Conservation (phyloP, 2,797 vertebrate genomes). For the Anguilla obscura region DNA sequence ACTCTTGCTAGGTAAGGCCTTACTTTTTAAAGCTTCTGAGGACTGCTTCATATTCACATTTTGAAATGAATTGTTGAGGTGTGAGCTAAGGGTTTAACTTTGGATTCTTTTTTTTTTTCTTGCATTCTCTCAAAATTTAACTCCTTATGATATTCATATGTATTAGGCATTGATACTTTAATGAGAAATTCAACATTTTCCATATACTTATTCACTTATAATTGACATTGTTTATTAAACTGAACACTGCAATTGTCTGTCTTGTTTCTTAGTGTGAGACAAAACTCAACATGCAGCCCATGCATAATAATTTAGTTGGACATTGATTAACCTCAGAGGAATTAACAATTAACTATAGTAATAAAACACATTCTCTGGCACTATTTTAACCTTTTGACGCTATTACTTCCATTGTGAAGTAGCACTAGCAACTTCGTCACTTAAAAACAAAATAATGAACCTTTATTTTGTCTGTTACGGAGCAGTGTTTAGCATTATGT, state of each 20-base stretch:
- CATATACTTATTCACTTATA: background rate
- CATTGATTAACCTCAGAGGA: slow-evolving; percentile 61
- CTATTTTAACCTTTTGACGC: slow-evolving; percentile 56
- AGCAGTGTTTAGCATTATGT: background rate
- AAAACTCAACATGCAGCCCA: background rate
- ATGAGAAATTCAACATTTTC: background rate
- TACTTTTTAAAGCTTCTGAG: background rate
- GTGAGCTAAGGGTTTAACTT: background rate
- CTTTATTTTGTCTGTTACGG: slow-evolving; percentile 40
- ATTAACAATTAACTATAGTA: slow-evolving; percentile 70
- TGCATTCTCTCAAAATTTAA: background rate
- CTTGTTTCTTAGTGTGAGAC: background rate
- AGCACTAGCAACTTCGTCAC: background rate
- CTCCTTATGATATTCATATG: background rate
- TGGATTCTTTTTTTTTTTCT: background rate
- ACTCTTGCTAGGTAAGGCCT: background rate
- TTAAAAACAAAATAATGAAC: background rate
- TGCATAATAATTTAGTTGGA: slow-evolving; percentile 41
- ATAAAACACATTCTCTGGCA: slow-evolving; percentile 61
- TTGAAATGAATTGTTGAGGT: background rate
- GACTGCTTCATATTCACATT: background rate
- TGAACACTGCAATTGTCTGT: background rate
- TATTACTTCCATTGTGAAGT: slow-evolving; percentile 40
- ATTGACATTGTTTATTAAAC: background rate
- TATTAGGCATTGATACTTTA: background rate